Evolutionary conservation across 2,888 invertebrate genomes (phyloP).

Genomic region (Mythimna pallens): DNA sequence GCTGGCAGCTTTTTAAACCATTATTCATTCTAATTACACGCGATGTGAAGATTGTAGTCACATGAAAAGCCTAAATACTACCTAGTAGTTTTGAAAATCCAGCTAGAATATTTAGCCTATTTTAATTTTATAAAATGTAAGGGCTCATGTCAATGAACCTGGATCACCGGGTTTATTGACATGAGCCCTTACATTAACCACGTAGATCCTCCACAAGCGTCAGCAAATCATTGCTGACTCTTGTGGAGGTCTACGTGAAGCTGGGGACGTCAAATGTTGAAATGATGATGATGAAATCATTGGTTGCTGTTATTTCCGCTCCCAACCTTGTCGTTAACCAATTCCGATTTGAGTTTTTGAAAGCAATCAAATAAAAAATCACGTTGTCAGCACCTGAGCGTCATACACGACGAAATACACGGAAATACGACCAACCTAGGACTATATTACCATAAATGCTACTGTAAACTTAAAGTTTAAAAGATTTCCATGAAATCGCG

Average conservation of each 20-base stretch:
- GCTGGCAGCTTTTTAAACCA: too few species aligned
- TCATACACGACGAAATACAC: not conserved
- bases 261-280: too few species aligned
- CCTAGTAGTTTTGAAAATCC: not conserved
- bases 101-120: not conserved
- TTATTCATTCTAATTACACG: not conserved
- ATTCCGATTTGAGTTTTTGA: not conserved
- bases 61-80: too few species aligned
- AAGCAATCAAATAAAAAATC: not conserved
- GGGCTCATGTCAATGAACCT: too few species aligned
- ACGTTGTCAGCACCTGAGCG: not conserved
- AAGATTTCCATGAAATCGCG: conserved; percentile 33
- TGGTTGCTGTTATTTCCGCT: not conserved
- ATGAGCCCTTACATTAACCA: too few species aligned
- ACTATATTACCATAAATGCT: conserved; percentile 7
- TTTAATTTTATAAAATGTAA: too few species aligned
- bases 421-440: conserved; percentile 20
- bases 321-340: too few species aligned
- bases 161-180: too few species aligned
- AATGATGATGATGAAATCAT: not conserved
- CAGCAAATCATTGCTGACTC: too few species aligned
- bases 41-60: too few species aligned
- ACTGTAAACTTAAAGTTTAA: not conserved
- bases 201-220: too few species aligned
- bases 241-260: too few species aligned